Percentiles rank a stretch among this genome's conserved stretches.
These are phyloP conservation scores for Puma concolor DNA, from an alignment of 2,113 vertebrate species.

Conservation along the genomic window DNA sequence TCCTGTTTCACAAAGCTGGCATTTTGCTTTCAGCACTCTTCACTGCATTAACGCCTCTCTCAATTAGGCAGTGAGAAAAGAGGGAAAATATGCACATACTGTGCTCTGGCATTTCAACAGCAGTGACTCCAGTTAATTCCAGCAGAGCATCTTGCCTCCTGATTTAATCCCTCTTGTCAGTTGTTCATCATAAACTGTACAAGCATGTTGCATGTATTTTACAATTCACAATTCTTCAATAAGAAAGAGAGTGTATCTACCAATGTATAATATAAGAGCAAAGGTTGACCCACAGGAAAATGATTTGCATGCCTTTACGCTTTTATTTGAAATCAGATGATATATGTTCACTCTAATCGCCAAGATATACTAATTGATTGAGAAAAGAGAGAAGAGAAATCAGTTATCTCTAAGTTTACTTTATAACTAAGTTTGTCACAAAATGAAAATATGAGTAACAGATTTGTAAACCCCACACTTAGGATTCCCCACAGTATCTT, in stretches of 20 bases:
- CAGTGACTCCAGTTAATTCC: background rate
- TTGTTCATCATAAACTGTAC: background rate
- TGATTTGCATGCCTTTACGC: background rate
- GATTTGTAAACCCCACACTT: background rate
- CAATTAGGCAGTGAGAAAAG: background rate
- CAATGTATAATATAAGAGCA: background rate
- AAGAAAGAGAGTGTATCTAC: background rate
- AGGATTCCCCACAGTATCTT: background rate
- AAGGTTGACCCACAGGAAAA: background rate
- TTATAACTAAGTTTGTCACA: background rate
- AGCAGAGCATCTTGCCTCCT: background rate
- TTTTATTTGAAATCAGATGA: background rate
- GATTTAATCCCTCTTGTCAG: background rate
- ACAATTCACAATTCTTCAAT: background rate
- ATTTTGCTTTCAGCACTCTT: constrained; percentile 48
- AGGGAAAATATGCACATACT: background rate
- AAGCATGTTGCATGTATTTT: background rate
- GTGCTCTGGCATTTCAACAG: background rate
- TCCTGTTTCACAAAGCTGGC: constrained; percentile 58
- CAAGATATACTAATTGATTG: constrained; percentile 2
- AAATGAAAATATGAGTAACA: background rate
- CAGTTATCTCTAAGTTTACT: background rate
- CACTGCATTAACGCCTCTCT: background rate
- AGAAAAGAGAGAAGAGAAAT: background rate
- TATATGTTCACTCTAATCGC: background rate